Conservation (phyloP, 2,888 invertebrate species). For the Nemoura dubitans region DNA sequence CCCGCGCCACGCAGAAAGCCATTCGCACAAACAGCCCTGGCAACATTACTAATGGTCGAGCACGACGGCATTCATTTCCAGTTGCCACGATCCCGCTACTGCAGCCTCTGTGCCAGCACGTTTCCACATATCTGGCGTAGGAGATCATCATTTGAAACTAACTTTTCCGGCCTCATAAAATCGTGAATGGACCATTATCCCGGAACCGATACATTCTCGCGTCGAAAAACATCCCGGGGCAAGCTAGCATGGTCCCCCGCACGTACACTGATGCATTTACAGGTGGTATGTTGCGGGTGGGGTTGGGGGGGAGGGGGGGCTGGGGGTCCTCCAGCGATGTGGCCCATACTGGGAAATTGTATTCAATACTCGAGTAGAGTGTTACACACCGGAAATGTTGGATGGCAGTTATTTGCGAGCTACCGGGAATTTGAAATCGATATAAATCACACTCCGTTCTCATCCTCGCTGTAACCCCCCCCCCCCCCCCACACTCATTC, state of each 20-base stretch:
- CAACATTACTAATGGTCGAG: too few species aligned
- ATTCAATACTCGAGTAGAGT: background rate
- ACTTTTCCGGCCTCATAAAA: background rate
- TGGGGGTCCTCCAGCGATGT: too few species aligned
- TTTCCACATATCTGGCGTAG: background rate
- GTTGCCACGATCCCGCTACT: too few species aligned
- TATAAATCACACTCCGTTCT: background rate
- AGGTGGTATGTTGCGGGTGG: background rate
- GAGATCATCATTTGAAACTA: slow-evolving; percentile 2
- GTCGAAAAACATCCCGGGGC: background rate
- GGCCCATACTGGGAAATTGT: background rate
- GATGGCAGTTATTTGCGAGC: background rate
- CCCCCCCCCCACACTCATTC: too few species aligned
- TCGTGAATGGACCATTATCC: background rate
- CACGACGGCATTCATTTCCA: background rate
- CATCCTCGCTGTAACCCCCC: background rate
- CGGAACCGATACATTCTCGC: background rate
- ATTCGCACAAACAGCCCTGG: background rate
- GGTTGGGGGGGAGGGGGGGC: background rate
- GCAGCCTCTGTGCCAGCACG: background rate
- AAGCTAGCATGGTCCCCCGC: too few species aligned
- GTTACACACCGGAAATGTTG: background rate
- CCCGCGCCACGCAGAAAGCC: background rate
- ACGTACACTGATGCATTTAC: background rate
- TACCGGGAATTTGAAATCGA: background rate